Conservation (phyloP, 2,797 vertebrate genomes). For the Petrocephalus schoutedeni region DNA sequence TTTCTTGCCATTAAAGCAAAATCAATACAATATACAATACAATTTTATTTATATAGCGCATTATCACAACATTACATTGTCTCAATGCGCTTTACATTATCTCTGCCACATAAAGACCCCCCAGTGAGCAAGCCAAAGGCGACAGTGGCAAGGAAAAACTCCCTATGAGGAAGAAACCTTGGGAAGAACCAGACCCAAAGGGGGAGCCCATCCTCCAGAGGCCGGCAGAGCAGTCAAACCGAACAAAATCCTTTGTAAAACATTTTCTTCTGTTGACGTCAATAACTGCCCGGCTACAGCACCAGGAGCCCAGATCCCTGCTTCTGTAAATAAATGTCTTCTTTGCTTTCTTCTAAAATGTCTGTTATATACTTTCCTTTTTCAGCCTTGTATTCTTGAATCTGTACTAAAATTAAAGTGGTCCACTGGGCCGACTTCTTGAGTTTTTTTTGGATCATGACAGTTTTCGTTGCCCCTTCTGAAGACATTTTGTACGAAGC, state of each 20-base stretch:
- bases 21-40: neutral
- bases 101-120: too few species aligned
- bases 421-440: neutral
- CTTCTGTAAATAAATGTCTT: neutral
- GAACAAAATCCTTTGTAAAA: neutral
- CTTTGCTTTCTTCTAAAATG: neutral
- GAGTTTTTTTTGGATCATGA: neutral
- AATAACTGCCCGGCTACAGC: neutral
- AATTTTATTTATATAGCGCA: too few species aligned
- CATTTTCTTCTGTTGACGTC: neutral
- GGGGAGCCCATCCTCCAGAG: too few species aligned
- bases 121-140: too few species aligned
- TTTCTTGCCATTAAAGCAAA: neutral
- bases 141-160: too few species aligned
- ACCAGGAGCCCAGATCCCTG: neutral
- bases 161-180: too few species aligned
- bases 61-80: too few species aligned
- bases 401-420: neutral
- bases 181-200: too few species aligned
- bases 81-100: too few species aligned
- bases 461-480: neutral
- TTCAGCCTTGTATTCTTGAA: neutral
- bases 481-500: neutral
- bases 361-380: neutral
- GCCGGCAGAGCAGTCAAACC: too few species aligned